These are phyloP conservation scores for Vidua chalybeata DNA, from an alignment of 2,113 vertebrate species.

Conservation along the genomic window DNA sequence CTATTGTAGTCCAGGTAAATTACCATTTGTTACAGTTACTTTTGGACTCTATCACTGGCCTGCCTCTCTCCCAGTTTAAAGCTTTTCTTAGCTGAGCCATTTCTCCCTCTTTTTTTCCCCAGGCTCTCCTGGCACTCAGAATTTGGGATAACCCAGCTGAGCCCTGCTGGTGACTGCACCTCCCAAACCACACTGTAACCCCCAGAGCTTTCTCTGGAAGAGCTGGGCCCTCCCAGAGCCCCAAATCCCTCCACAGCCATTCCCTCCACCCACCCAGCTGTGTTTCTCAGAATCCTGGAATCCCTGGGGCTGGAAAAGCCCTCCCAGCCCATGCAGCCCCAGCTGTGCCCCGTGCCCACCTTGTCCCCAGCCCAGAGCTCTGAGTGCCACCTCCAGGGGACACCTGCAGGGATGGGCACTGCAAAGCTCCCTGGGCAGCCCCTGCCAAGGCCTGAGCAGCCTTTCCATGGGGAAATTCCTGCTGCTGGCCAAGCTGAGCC, in stretches of 20 bases:
- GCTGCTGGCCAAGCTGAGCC: not conserved
- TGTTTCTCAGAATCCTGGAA: fast-evolving
- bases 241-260: not conserved
- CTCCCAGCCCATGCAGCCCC: fast-evolving
- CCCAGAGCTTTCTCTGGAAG: not conserved
- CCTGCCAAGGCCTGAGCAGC: not conserved
- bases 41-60: not conserved
- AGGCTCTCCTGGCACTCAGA: not conserved
- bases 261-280: fast-evolving
- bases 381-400: not conserved
- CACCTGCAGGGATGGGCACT: not conserved
- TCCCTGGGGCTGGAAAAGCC: not conserved
- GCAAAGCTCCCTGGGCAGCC: not conserved
- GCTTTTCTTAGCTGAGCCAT: not conserved
- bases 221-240: not conserved
- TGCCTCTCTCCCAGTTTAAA: not conserved
- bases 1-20: not conserved
- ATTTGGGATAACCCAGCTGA: not conserved
- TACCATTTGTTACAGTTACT: not conserved
- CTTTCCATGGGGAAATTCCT: not conserved
- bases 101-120: not conserved
- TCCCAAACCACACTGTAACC: not conserved
- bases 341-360: not conserved
- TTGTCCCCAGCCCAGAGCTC: not conserved
- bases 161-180: not conserved